Base-by-base conservation (phyloP, 1,140 invertebrate species). In the Hylaeus anthracinus region DNA sequence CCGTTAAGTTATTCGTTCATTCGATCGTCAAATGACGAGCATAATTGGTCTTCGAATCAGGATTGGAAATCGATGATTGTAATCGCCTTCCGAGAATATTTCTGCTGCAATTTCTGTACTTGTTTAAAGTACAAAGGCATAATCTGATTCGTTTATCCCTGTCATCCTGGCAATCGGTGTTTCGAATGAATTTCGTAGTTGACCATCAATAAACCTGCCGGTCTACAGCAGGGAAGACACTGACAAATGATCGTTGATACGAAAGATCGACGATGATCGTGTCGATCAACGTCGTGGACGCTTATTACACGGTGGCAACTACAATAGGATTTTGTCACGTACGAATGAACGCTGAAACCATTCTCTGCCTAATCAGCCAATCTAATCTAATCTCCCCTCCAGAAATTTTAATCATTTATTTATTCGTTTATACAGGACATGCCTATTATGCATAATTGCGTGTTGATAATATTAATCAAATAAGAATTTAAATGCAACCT, bases 231-330 rank as follows among this genome's bases (percentile, higher is more conserved):
- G 26, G 9, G 53, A 76, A 70, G 72, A 81, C 79, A 69, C 55
- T 81, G 79, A 81, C 73, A 70, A 81, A 75, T 76, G 72, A 73
- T 81, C 39, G 39, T 56, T 65, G 48, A 76, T 63, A 37, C 56
- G 58, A 70, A 70, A 69, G 65, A 76, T 76, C 26, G 56, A 69
- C 73, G 51, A 64, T 76, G 51, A 81, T 70, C n/a, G 39, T 64
- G 79, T 81, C 79, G 60, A 76, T 81, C 79, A 81, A 45, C 12
- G 72, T 70, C 65, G 3, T 26, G 37, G 9, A 41, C 55, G 37
- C 43, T 58, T 70, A 69, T 69, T 76, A 76, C 48, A 4, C 41
- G 41, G 4, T 10, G n/a, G 9, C 9, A 5, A 56, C 48, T 39
- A 39, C 14, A 39, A n/a, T 71, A 14, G 37, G 9, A n/a, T 39